These are phyloP conservation scores for Dromas ardeola DNA, from an alignment of 2,113 vertebrate species.

Conservation along the genomic window DNA sequence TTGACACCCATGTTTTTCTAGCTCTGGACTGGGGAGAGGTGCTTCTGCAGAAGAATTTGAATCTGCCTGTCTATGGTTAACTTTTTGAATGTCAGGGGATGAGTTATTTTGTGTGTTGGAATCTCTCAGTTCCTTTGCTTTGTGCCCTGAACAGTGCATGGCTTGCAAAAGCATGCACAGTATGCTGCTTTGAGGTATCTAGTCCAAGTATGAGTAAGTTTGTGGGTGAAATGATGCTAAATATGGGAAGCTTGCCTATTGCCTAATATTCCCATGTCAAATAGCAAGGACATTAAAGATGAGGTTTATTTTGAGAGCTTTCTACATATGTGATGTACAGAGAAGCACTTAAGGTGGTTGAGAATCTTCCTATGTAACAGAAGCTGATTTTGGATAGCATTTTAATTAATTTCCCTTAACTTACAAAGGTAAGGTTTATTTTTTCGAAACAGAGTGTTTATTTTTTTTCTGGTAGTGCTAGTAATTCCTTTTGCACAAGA, in stretches of 20 bases:
- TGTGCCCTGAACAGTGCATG: neutral
- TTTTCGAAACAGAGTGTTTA: neutral
- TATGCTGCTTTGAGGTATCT: neutral
- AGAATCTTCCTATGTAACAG: neutral
- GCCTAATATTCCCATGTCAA: slow-evolving; percentile 13
- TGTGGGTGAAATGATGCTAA: slow-evolving; percentile 43
- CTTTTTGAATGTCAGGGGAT: neutral
- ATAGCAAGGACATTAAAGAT: slow-evolving; percentile 21
- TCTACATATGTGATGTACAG: neutral
- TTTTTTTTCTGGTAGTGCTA: neutral
- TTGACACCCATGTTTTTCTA: neutral
- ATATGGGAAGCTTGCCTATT: slow-evolving; percentile 32
- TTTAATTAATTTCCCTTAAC: neutral
- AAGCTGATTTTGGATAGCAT: neutral
- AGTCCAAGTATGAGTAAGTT: slow-evolving; percentile 25
- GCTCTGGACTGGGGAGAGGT: neutral
- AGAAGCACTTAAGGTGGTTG: neutral
- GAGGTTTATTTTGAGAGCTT: slow-evolving; percentile 17
- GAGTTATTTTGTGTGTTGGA: neutral
- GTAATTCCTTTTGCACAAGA: neutral
- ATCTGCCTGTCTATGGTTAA: neutral
- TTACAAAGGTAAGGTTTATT: neutral
- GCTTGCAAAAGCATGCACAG: neutral
- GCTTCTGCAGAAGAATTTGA: neutral
- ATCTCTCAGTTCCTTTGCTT: neutral